Evolutionary conservation across 2,113 vertebrate genomes (phyloP).

Genomic region (Diphyllodes magnificus): DNA sequence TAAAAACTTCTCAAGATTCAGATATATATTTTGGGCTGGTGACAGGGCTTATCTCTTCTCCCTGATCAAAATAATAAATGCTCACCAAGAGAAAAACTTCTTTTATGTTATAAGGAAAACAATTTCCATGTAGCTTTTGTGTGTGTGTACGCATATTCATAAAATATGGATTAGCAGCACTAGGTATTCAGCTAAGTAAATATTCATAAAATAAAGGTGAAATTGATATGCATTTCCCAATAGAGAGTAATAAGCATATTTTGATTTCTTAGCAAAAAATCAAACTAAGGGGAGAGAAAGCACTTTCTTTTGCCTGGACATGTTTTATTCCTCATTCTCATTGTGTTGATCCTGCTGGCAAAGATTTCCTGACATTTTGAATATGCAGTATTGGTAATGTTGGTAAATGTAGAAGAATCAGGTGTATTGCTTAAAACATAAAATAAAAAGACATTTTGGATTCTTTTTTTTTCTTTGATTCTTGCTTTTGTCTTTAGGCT

Average conservation of each 20-base stretch:
- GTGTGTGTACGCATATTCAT: constrained; percentile 34
- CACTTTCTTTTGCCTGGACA: neutral
- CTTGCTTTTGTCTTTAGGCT: neutral
- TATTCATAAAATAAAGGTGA: constrained; percentile 53
- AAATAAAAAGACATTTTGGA: neutral
- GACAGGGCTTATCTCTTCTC: neutral
- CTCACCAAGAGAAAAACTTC: neutral
- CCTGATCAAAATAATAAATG: neutral
- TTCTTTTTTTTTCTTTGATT: neutral
- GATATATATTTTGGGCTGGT: neutral
- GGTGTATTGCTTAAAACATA: neutral
- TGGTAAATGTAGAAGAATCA: neutral
- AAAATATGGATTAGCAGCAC: constrained; percentile 58
- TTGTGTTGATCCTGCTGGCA: neutral
- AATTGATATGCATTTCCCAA: constrained; percentile 33
- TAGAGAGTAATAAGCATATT: constrained; percentile 13
- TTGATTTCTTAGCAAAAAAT: constrained; percentile 11
- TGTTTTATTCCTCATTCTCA: neutral
- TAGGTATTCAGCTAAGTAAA: constrained; percentile 53
- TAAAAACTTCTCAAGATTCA: neutral
- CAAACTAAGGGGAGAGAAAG: neutral
- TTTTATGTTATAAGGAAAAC: constrained; percentile 17
- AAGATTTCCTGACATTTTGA: neutral
- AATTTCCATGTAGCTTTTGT: constrained; percentile 1
- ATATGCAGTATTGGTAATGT: neutral